A percentile compares a stretch with the other conserved stretches of the same genome.
These are phyloP conservation scores for Ostrea denselamellosa DNA, from an alignment of 1,140 invertebrate genomes.

Conservation along the genomic window DNA sequence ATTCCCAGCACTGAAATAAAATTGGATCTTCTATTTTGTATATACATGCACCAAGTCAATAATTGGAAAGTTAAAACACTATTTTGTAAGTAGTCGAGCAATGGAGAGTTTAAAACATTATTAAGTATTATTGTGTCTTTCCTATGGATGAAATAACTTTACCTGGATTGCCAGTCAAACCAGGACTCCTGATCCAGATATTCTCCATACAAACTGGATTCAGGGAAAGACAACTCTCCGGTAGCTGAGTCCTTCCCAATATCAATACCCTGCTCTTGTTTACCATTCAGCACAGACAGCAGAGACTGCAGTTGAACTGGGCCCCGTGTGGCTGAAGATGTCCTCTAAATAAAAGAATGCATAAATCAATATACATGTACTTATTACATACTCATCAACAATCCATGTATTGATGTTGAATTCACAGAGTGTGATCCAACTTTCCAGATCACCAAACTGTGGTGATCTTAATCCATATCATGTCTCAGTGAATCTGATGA, in stretches of 20 bases:
- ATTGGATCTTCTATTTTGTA: no score
- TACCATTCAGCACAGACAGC: neutral
- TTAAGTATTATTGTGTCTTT: no score
- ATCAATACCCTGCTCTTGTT: neutral
- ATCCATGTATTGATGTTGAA: no score
- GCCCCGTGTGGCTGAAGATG: neutral
- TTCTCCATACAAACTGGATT: constrained; percentile 72
- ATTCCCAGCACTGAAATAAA: no score
- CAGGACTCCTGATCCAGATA: constrained; percentile 76
- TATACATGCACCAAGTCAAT: no score
- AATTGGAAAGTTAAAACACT: no score
- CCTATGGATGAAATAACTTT: neutral
- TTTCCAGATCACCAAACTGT: no score
- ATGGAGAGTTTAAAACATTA: no score
- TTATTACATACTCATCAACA: neutral
- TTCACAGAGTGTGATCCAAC: no score
- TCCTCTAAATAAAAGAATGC: constrained; percentile 56
- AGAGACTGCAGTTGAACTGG: neutral
- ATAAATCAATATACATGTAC: neutral
- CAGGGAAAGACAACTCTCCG: constrained; percentile 66
- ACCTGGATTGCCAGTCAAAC: constrained; percentile 74
- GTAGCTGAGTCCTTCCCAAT: constrained; percentile 41
- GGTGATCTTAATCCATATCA: no score
- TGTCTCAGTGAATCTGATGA: no score
- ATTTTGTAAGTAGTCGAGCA: no score